A percentile compares a stretch with the other conserved stretches of the same genome.
phyloP scores from a whole-genome alignment of 1,140 invertebrate species.

The Mycetomoellerius zeteki region DNA sequence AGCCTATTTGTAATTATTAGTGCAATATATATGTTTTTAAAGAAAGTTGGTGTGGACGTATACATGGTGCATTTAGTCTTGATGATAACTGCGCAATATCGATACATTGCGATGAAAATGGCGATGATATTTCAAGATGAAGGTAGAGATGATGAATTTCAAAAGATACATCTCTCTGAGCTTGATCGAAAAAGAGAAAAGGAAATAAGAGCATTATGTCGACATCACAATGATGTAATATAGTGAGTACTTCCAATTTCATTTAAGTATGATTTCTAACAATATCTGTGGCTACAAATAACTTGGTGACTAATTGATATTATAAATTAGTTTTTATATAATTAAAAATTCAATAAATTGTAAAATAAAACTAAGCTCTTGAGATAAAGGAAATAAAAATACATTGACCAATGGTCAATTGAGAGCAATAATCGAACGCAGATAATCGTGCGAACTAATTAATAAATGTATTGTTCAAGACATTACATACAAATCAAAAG shows the following conservation, averaged over 20 bases:
- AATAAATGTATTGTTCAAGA: no score
- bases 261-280: neutral
- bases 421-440: no score
- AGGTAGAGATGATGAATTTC: neutral
- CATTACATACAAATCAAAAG: no score
- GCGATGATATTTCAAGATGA: conserved; percentile 20
- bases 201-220: conserved; percentile 9
- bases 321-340: neutral
- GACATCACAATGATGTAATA: neutral
- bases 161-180: neutral
- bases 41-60: neutral
- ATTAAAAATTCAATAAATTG: no score
- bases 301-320: neutral
- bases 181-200: neutral
- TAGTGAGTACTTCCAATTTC: neutral
- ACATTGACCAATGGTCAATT: no score
- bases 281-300: neutral
- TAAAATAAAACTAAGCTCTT: no score
- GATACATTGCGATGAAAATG: neutral
- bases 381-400: no score
- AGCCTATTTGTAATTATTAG: neutral
- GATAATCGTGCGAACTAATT: no score
- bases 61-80: conserved; percentile 23
- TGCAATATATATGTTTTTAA: neutral
- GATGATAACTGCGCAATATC: conserved; percentile 32